phyloP scores from a whole-genome alignment of 1,140 invertebrate species.

The Arctopsyche grandis region DNA sequence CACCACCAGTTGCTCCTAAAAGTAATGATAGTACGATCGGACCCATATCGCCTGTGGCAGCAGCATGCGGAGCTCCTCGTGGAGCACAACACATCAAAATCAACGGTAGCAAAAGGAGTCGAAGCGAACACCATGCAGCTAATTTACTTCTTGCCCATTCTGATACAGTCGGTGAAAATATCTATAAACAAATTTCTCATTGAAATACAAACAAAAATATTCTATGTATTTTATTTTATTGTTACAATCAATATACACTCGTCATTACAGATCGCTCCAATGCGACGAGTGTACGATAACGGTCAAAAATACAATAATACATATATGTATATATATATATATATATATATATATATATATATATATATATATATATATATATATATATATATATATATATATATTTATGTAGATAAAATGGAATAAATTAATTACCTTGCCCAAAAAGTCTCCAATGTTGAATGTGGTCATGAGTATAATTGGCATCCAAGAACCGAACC shows the following conservation, averaged over 20 bases:
- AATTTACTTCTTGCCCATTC: constrained; percentile 83
- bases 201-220: not conserved
- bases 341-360: not conserved
- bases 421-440: constrained; percentile 71
- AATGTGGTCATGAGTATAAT: constrained; percentile 90
- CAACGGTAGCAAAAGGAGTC: constrained; percentile 82
- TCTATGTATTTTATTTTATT: too few species aligned
- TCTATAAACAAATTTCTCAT: constrained; percentile 62
- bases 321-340: too few species aligned
- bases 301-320: too few species aligned
- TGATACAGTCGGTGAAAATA: constrained; percentile 81
- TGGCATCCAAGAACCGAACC: constrained; percentile 88
- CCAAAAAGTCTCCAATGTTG: constrained; percentile 86
- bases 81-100: constrained; percentile 83
- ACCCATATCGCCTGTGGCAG: constrained; percentile 69
- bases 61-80: constrained; percentile 75
- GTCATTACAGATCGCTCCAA: too few species aligned
- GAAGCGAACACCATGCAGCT: constrained; percentile 73
- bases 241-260: too few species aligned
- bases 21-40: constrained; percentile 78
- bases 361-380: not conserved
- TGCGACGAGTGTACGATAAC: too few species aligned
- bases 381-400: constrained; percentile 1
- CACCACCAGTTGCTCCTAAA: constrained; percentile 85
- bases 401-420: not conserved